Evolutionary conservation across 2,888 invertebrate genomes (phyloP), one percentile per base, ranked within the genome.

Genomic region (Leucoma salicis): DNA sequence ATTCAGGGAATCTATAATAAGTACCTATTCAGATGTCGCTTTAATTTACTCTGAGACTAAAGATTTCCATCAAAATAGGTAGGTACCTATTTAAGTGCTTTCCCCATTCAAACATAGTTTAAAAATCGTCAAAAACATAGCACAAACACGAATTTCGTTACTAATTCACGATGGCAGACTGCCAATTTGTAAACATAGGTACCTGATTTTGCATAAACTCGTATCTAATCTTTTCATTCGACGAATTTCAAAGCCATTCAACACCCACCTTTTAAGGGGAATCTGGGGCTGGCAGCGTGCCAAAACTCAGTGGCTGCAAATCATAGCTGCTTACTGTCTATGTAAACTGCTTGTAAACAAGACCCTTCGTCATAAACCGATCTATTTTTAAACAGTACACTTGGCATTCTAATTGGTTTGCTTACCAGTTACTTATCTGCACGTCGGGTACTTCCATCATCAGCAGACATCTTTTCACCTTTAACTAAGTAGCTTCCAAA

Each of bases 321-420:
- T 69, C 70, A 69, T 66, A 42, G 40, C 33, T 39, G 44, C 36
- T 52, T 46, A 42, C 38, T 42, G 36, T 46, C 46, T 37, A 41
- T 53, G 58, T 62, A 50, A 53, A 64, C 53, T 54, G 49, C 49
- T 60, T 62, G 70, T 66, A 67, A 67, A 72, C 68, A 61, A 49
- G 46, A 10, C 42, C 28, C 40, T 62, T 46, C 52, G 44, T 38
- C 12, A 27, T 35, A 37, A 29, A 38, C 10, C 21, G 3, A 6
- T 21, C 7, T 21, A 21, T 8, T 21, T 21, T 21, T 21, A 8
- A 8, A 3, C 5, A 4, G 6, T 16, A 16, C 3, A 21, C 1
- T 21, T 21, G 21, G n/a, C n/a, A n/a, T n/a, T n/a, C n/a, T n/a
- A n/a, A n/a, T n/a, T n/a, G n/a, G n/a, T n/a, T n/a, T n/a, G n/a